A percentile compares a stretch with the other conserved stretches of the same genome.
These are phyloP conservation scores for Microcebus tavaratra DNA, from an alignment of 2,113 vertebrate genomes.

Conservation along the genomic window DNA sequence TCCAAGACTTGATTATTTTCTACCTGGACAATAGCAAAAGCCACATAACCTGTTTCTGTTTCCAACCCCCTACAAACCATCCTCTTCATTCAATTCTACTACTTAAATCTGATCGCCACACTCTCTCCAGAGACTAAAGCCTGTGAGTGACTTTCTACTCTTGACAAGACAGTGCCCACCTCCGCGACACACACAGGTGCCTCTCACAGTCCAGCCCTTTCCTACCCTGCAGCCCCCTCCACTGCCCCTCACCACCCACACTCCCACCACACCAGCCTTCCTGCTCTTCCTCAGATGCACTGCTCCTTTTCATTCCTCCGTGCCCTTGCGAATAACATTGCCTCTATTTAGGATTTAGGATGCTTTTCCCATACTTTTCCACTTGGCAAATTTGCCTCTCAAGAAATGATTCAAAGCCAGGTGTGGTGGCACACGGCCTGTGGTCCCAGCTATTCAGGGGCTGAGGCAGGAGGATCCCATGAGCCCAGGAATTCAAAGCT, in stretches of 20 bases:
- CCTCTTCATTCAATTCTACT: neutral
- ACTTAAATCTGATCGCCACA: neutral
- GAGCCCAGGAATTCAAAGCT: neutral
- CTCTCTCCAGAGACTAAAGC: neutral
- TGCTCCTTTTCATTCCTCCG: neutral
- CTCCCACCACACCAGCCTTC: neutral
- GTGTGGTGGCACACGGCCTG: neutral
- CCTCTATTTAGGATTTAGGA: neutral
- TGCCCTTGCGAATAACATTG: neutral
- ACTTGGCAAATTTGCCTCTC: neutral
- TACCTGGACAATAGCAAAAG: neutral
- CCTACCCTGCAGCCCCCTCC: accelerated
- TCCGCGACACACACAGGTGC: neutral
- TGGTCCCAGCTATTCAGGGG: neutral
- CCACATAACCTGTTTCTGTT: neutral
- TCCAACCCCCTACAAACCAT: neutral
- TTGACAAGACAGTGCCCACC: neutral
- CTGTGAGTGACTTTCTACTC: neutral
- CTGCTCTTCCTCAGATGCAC: neutral
- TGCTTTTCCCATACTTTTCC: neutral
- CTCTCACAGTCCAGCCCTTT: neutral
- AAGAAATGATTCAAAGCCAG: neutral
- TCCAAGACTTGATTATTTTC: neutral
- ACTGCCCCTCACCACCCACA: accelerated
- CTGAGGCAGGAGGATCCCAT: neutral